phyloP scores from a whole-genome alignment of 1,140 invertebrate genomes.

The Atta colombica region DNA sequence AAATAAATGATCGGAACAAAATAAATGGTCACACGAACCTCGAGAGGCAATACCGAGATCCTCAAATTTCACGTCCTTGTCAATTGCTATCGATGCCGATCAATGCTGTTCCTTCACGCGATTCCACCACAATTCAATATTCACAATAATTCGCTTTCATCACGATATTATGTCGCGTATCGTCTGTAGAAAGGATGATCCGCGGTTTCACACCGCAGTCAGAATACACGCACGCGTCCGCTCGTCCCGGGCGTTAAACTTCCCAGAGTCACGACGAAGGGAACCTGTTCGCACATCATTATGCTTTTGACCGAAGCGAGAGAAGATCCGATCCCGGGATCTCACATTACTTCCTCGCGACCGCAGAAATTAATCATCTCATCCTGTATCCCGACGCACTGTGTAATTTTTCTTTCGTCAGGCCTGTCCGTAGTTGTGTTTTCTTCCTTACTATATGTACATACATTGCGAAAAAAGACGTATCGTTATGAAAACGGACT shows the following conservation, averaged over 20 bases:
- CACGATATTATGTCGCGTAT: slow-evolving; percentile 5
- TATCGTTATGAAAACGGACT: slow-evolving; percentile 38
- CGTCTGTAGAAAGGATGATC: slow-evolving; percentile 34
- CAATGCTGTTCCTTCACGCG: slow-evolving; percentile 28
- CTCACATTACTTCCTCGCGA: slow-evolving; percentile 47
- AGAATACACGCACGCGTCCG: slow-evolving; percentile 44
- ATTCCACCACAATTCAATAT: slow-evolving; percentile 37
- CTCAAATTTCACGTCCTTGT: slow-evolving; percentile 26
- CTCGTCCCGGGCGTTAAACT: slow-evolving; percentile 40
- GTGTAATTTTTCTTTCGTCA: slow-evolving; percentile 58
- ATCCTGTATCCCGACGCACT: slow-evolving; percentile 21
- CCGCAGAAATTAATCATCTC: slow-evolving; percentile 56
- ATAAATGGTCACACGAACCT: neutral
- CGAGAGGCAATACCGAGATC: neutral
- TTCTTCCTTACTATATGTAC: neutral
- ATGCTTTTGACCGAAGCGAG: slow-evolving; percentile 44
- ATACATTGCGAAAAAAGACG: neutral
- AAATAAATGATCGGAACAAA: neutral
- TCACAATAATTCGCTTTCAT: slow-evolving; percentile 50
- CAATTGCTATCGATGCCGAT: slow-evolving; percentile 12
- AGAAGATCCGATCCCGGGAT: slow-evolving; percentile 33
- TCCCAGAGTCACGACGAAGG: slow-evolving; percentile 39
- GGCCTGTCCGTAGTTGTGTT: slow-evolving; percentile 7
- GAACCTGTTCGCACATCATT: slow-evolving; percentile 62
- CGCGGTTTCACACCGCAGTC: slow-evolving; percentile 49